These are phyloP conservation scores for Sciurus niger DNA, from an alignment of 2,113 vertebrate species.

Conservation along the genomic window DNA sequence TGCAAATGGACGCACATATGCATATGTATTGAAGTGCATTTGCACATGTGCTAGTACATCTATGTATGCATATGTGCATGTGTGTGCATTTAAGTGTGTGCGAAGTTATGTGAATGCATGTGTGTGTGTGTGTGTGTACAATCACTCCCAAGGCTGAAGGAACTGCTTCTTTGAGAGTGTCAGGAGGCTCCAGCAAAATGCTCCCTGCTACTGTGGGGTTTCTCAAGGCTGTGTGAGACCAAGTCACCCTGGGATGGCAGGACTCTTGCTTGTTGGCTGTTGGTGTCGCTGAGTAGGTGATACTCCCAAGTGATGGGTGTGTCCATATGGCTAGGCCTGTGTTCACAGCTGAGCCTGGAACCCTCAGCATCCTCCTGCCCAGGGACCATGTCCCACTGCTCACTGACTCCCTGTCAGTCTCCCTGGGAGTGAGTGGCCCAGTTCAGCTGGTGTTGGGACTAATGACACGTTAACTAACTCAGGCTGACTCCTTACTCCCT, in stretches of 20 bases:
- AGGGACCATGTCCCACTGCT: rapidly evolving
- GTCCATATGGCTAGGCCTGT: background rate
- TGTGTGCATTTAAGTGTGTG: background rate
- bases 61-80: rapidly evolving
- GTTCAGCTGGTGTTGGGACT: too few species aligned
- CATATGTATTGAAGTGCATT: background rate
- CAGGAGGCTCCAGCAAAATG: background rate
- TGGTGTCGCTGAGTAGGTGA: background rate
- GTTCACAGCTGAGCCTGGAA: too few species aligned
- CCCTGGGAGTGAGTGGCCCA: background rate
- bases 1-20: rapidly evolving
- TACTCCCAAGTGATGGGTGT: too few species aligned
- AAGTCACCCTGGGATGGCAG: background rate
- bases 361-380: background rate
- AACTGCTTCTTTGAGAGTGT: background rate
- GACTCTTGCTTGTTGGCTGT: too few species aligned
- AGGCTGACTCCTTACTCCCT: too few species aligned
- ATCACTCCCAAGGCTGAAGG: background rate
- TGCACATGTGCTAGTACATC: background rate
- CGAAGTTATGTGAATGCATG: background rate
- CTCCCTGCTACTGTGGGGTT: background rate
- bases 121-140: too few species aligned
- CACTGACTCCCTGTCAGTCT: too few species aligned
- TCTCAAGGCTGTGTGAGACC: background rate
- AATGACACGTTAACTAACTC: too few species aligned